A percentile compares a stretch with the other conserved stretches of the same genome.
Conservation (phyloP, 64 coral and sea anemone species). For the Pachyseris speciosa region DNA sequence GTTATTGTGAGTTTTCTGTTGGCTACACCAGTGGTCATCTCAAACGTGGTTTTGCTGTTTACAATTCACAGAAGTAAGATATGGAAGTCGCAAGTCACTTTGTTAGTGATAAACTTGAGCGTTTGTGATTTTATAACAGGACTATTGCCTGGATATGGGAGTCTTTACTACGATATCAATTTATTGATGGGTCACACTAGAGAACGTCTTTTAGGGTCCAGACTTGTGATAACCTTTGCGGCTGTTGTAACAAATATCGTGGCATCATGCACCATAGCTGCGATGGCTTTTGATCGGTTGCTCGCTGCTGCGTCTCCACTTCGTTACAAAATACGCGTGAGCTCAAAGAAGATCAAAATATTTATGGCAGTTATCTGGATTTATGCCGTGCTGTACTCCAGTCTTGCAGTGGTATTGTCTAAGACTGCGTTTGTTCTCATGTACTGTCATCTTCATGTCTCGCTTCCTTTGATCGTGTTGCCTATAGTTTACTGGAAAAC, state of each 20-base stretch:
- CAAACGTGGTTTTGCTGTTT: background rate
- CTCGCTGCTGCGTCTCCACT: background rate
- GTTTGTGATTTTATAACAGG: background rate
- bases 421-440: background rate
- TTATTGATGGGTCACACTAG: background rate
- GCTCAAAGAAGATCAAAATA: background rate
- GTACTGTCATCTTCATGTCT: slow-evolving; percentile 5
- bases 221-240: background rate
- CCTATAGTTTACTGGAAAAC: background rate
- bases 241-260: slow-evolving; percentile 2
- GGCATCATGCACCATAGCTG: background rate
- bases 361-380: background rate
- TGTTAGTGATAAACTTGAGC: background rate
- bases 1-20: background rate
- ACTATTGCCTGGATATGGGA: background rate
- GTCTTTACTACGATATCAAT: background rate
- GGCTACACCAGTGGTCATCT: background rate
- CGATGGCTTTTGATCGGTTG: background rate
- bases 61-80: background rate
- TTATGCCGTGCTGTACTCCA: background rate
- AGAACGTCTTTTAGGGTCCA: background rate
- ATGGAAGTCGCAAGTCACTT: background rate
- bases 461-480: background rate
- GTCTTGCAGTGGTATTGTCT: background rate
- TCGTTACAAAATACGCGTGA: background rate